Base-by-base conservation (phyloP, 1,140 invertebrate genomes). In the Paraescarpia echinospica region DNA sequence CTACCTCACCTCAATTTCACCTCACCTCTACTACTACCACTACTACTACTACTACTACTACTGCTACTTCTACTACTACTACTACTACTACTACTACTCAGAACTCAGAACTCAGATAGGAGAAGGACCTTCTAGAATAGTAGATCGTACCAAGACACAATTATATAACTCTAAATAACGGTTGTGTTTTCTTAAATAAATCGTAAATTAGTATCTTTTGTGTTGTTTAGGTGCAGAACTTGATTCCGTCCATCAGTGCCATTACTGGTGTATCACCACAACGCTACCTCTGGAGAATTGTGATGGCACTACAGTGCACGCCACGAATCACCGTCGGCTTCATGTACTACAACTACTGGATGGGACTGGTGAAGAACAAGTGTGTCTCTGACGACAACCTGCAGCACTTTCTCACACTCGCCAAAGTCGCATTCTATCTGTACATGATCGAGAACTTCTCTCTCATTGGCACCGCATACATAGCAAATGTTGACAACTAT, bases 401-500 rank as follows among this genome's bases (percentile, higher is more conserved):
- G 90, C 89, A 35, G 22, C 33, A 92, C 8, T 91, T 95, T 35
- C 97, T 97, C 94, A 97, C 97, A 94, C 96, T 98, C 94, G 96
- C 98, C 59, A 97, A 97, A 93, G 95, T 98, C 34, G 98, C 98
- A 94, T 98, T 98, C 95, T 98, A 97, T 97, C 97, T 98, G 93
- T 98, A 98, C 96, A 97, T 98, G 93, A 97, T 98, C 94, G 98
- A 99, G 96, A 97, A 98, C 93, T 97, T 97, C 91, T 97, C 98
- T 88, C 96, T 99, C 22, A 97, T 98, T 94, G 98, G 98, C 90
- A 98, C 99, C 31, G 98, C 98, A 31, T 98, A 98, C 96, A 98
- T 99, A 95, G 98, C 98, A 51, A 99, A 99, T 96, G 97, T 97
- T 95, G 98, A 99, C 96, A 99, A 99, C 96, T 99, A 99, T 97